A percentile compares a stretch with the other conserved stretches of the same genome.
phyloP scores from a whole-genome alignment of 1,140 invertebrate genomes.

The Centruroides sculpturatus region DNA sequence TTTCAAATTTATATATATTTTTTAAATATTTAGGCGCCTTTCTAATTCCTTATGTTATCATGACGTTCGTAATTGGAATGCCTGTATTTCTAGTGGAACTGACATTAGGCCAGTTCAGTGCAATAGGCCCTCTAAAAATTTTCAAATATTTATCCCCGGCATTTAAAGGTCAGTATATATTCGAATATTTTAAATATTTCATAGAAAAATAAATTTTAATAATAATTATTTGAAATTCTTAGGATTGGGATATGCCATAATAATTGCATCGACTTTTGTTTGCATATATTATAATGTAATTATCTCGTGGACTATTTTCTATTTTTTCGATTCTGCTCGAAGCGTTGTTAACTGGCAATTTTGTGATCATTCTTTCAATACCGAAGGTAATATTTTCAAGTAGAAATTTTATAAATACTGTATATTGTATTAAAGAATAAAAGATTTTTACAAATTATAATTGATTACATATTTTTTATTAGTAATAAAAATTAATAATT shows the following conservation, averaged over 20 bases:
- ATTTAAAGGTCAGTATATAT: constrained; percentile 34
- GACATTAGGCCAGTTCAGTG: constrained; percentile 16
- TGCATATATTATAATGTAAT: constrained; percentile 56
- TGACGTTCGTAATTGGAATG: constrained; percentile 16
- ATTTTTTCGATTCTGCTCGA: constrained; percentile 46
- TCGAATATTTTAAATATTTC: neutral
- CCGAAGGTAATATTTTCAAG: constrained; percentile 12
- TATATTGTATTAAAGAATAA: too few relatives aligned
- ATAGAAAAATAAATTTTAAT: neutral
- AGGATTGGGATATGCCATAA: constrained; percentile 60
- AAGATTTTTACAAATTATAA: too few relatives aligned
- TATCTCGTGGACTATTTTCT: constrained; percentile 51
- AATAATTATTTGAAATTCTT: constrained; percentile 6
- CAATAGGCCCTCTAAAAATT: constrained; percentile 16
- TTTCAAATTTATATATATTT: constrained; percentile 8
- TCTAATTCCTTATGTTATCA: constrained; percentile 19
- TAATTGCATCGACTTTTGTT: constrained; percentile 49
- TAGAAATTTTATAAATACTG: neutral
- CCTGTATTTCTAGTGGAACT: constrained; percentile 18
- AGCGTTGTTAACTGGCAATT: constrained; percentile 46
- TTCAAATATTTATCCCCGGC: constrained; percentile 28
- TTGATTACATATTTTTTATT: too few relatives aligned
- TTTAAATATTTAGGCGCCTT: constrained; percentile 17
- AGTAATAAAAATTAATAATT: too few relatives aligned
- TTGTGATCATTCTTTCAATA: constrained; percentile 36